A percentile compares a stretch with the other conserved stretches of the same genome.
Evolutionary conservation across 2,113 vertebrate species (phyloP).

Genomic region (Scolopax mira): DNA sequence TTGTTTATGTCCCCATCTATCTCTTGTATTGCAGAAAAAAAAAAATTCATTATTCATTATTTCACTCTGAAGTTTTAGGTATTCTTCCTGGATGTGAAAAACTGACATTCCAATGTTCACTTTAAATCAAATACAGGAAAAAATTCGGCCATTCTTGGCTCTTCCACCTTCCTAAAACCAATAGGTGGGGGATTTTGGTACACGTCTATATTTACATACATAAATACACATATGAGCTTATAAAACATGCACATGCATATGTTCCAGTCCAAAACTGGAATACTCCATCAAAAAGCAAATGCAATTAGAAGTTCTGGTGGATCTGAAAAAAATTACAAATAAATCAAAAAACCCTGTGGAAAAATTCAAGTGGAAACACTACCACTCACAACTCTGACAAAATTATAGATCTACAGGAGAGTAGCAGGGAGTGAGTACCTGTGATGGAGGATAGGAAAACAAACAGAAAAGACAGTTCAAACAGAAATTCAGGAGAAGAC

Average conservation of each 20-base stretch:
- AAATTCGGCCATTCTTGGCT: not conserved
- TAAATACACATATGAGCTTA: not conserved
- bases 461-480: not conserved
- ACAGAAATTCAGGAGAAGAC: not conserved
- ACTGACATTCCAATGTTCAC: not conserved
- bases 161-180: not conserved
- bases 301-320: not conserved
- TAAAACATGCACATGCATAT: not conserved
- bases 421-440: not conserved
- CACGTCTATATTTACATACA: too few relatives aligned
- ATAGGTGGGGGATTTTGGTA: not conserved
- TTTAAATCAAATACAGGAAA: not conserved
- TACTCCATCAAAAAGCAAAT: not conserved
- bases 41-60: not conserved
- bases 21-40: not conserved
- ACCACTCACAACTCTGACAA: not conserved
- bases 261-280: not conserved
- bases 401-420: not conserved
- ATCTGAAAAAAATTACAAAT: not conserved
- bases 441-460: not conserved
- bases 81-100: not conserved
- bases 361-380: not conserved
- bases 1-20: not conserved
- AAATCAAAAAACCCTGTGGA: fast-evolving
- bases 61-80: not conserved